A percentile compares a stretch with the other conserved stretches of the same genome.
Conservation (phyloP, 2,113 vertebrate genomes). For the Paratilapia polleni region DNA sequence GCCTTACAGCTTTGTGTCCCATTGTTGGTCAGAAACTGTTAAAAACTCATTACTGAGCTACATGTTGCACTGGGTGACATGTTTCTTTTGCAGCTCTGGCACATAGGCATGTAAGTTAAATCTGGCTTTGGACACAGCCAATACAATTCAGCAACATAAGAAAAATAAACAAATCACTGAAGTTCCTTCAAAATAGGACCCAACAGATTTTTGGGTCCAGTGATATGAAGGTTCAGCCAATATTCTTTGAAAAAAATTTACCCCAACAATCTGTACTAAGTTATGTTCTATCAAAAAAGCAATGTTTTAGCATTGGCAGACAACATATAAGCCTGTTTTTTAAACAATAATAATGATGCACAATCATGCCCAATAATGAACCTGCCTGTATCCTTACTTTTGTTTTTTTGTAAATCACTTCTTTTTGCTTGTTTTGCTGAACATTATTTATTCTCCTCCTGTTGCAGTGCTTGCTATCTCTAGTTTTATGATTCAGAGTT, state of each 20-base stretch:
- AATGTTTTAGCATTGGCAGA: too few relatives aligned
- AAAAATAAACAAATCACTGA: not conserved
- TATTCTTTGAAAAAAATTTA: not conserved
- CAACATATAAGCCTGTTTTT: not conserved
- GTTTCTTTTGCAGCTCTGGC: not conserved
- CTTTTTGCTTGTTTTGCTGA: constrained; percentile 2
- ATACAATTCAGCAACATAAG: not conserved
- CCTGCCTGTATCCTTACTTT: not conserved
- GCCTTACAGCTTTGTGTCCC: not conserved
- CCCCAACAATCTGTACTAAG: too few relatives aligned
- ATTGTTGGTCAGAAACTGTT: not conserved
- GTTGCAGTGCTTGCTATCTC: constrained; percentile 7
- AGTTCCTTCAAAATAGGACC: not conserved
- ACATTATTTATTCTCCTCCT: constrained; percentile 11
- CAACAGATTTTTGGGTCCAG: not conserved
- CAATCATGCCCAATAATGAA: not conserved
- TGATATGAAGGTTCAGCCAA: not conserved
- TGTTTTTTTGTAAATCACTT: not conserved
- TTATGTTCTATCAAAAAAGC: too few relatives aligned
- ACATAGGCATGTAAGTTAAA: not conserved
- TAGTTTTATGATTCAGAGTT: not conserved
- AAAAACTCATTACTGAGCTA: not conserved
- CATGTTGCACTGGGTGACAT: not conserved
- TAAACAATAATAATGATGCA: not conserved
- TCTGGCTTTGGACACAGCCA: not conserved